phyloP scores from a whole-genome alignment of 2,113 vertebrate genomes.

The Procapra przewalskii region DNA sequence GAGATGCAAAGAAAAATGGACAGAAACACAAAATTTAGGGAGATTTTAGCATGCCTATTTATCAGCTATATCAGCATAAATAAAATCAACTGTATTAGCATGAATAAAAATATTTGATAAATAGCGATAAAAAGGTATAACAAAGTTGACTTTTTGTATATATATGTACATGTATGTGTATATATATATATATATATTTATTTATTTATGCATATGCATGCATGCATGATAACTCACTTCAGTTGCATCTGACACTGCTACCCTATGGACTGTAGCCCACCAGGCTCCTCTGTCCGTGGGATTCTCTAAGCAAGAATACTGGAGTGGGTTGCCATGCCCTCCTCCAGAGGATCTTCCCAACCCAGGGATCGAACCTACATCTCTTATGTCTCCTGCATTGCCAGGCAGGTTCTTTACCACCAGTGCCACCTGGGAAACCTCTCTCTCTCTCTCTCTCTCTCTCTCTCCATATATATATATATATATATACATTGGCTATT shows the following conservation, averaged over 20 bases:
- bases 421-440: neutral
- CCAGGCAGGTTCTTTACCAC: neutral
- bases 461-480: neutral
- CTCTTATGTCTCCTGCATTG: neutral
- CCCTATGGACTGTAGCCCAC: neutral
- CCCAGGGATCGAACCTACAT: neutral
- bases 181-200: neutral
- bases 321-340: neutral
- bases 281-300: neutral
- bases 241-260: neutral
- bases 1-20: neutral
- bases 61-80: neutral
- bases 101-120: neutral
- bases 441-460: neutral
- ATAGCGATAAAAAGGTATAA: neutral
- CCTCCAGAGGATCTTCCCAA: neutral
- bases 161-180: neutral
- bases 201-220: neutral
- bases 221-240: neutral
- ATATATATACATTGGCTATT: no score
- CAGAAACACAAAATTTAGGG: neutral
- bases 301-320: neutral
- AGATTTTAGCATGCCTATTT: neutral
- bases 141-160: neutral
- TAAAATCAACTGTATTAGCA: neutral